A percentile compares a stretch with the other conserved stretches of the same genome.
These are phyloP conservation scores for Spea multiplicata DNA, from an alignment of 2,113 vertebrate genomes.

Conservation along the genomic window DNA sequence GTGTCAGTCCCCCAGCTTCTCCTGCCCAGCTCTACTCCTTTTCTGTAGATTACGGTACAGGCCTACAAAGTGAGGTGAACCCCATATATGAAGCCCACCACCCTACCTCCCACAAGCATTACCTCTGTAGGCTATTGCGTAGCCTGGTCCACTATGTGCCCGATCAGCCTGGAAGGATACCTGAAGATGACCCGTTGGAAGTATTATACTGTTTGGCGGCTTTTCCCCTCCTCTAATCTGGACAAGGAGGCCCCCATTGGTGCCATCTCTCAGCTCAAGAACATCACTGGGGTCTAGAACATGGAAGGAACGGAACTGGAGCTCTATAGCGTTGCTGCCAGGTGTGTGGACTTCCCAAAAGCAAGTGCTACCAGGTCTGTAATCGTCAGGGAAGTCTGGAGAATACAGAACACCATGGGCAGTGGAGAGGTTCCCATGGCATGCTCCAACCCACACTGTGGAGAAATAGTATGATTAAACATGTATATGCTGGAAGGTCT, in stretches of 20 bases:
- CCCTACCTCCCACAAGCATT: constrained; percentile 1
- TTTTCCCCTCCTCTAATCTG: constrained; percentile 55
- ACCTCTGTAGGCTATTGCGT: constrained; percentile 60
- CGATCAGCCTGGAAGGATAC: constrained; percentile 59
- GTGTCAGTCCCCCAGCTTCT: not conserved
- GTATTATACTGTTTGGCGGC: constrained; percentile 48
- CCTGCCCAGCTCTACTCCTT: not conserved
- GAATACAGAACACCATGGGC: constrained; percentile 61
- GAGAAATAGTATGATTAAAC: not conserved
- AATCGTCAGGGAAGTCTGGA: constrained; percentile 64
- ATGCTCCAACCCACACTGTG: constrained; percentile 64
- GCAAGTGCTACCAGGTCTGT: constrained; percentile 61
- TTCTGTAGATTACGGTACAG: too few relatives aligned
- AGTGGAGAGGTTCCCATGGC: constrained; percentile 60
- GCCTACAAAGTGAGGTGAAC: too few relatives aligned
- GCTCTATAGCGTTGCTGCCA: constrained; percentile 50
- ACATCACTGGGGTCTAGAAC: constrained; percentile 55
- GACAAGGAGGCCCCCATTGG: constrained; percentile 50
- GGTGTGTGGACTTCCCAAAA: constrained; percentile 54
- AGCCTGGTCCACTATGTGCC: constrained; percentile 57
- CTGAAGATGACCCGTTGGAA: constrained; percentile 48
- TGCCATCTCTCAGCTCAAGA: constrained; percentile 58
- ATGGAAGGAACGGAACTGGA: constrained; percentile 62
- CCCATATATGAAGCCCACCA: too few relatives aligned
- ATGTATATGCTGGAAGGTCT: too few relatives aligned